phyloP scores from a whole-genome alignment of 1,140 invertebrate species.

The Muscidifurax raptorellus region DNA sequence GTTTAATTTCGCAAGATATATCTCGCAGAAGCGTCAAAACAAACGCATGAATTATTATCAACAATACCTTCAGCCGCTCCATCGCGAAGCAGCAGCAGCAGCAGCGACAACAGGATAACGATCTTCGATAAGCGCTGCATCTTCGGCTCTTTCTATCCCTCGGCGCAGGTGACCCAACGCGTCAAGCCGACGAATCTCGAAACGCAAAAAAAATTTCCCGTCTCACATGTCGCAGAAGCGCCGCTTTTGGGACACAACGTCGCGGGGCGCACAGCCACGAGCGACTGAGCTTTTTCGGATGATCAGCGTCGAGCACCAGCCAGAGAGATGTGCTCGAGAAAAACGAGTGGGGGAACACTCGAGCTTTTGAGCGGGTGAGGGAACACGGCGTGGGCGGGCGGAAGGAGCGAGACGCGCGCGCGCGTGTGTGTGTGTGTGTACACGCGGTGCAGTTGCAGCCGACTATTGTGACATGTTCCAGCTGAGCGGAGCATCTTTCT shows the following conservation, averaged over 20 bases:
- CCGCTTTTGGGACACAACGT: not conserved
- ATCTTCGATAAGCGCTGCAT: not conserved
- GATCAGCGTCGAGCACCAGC: not conserved
- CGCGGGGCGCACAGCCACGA: not conserved
- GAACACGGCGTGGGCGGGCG: slow-evolving; percentile 15
- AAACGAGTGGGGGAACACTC: not conserved
- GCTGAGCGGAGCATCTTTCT: not conserved
- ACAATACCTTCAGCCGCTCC: slow-evolving; percentile 19
- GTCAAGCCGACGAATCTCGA: not conserved
- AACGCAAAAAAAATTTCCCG: not conserved
- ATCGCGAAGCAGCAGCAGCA: not conserved
- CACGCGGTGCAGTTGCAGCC: too few species aligned
- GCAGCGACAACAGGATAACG: not conserved
- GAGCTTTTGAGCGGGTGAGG: not conserved
- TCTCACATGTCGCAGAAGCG: not conserved
- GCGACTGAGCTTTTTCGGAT: slow-evolving; percentile 17
- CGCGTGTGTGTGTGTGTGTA: too few species aligned
- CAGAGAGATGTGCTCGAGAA: not conserved
- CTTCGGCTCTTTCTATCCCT: not conserved
- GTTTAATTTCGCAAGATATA: too few species aligned
- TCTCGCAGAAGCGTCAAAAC: not conserved
- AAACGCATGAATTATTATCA: not conserved
- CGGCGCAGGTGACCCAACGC: not conserved
- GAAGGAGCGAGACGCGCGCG: slow-evolving; percentile 27
- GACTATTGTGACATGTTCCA: not conserved